These are phyloP conservation scores for Nicator chloris DNA, from an alignment of 2,113 vertebrate genomes.

Conservation along the genomic window DNA sequence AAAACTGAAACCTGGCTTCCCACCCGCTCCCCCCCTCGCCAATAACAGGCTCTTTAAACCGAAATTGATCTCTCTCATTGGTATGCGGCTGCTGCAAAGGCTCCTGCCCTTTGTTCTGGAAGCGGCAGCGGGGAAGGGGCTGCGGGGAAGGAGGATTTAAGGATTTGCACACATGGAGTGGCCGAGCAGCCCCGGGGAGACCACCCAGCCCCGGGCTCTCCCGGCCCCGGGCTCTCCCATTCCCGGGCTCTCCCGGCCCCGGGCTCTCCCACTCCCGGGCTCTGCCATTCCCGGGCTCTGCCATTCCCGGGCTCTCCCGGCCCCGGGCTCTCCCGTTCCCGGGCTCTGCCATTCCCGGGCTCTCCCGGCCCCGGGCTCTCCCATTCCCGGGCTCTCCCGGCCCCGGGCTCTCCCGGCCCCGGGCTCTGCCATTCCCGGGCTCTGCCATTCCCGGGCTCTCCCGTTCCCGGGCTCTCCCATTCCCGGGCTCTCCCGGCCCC, in stretches of 20 bases:
- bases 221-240: neutral
- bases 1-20: neutral
- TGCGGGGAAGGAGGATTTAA: neutral
- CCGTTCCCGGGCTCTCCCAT: neutral
- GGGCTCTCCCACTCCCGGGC: too few species aligned
- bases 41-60: constrained; percentile 15
- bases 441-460: neutral
- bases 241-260: too few species aligned
- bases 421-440: too few species aligned
- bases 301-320: too few species aligned
- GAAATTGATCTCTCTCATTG: constrained; percentile 23
- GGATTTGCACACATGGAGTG: neutral
- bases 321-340: too few species aligned
- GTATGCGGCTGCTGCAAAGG: neutral
- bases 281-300: too few species aligned
- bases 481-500: neutral
- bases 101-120: constrained; percentile 35
- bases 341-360: too few species aligned
- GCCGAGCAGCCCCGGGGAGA: neutral
- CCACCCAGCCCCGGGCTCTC: constrained; percentile 6
- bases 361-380: too few species aligned
- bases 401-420: too few species aligned
- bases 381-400: too few species aligned
- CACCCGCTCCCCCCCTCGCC: neutral
- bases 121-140: neutral